Evolutionary conservation across 2,113 vertebrate genomes (phyloP).

Genomic region (Aspiorhynchus laticeps): DNA sequence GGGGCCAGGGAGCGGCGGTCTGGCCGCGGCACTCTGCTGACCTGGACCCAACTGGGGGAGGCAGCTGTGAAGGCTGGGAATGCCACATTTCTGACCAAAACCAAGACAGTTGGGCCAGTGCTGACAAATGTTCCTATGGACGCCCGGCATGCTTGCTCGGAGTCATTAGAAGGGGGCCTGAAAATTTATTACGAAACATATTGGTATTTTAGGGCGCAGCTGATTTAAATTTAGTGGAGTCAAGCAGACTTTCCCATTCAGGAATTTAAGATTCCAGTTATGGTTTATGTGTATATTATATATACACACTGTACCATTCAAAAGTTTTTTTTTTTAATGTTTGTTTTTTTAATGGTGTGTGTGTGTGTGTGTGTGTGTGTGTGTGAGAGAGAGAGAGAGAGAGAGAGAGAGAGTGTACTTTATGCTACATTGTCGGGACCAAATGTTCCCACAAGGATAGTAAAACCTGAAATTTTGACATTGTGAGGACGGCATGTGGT

Average conservation of each 20-base stretch:
- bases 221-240: slow-evolving; percentile 72
- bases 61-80: slow-evolving; percentile 76
- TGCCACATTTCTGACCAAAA: slow-evolving; percentile 72
- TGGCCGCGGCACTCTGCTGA: slow-evolving; percentile 65
- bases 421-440: too few species aligned
- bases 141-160: slow-evolving; percentile 30
- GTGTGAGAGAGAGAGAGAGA: too few species aligned
- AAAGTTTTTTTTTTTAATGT: too few species aligned
- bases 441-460: too few species aligned
- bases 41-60: slow-evolving; percentile 69
- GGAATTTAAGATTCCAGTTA: slow-evolving; percentile 58
- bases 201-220: slow-evolving; percentile 78
- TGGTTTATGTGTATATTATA: slow-evolving; percentile 1
- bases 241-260: slow-evolving; percentile 57
- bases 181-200: slow-evolving; percentile 79
- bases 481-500: too few species aligned
- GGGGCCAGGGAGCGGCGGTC: slow-evolving; percentile 56
- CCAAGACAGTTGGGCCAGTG: slow-evolving; percentile 70
- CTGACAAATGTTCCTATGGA: slow-evolving; percentile 70
- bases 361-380: too few species aligned
- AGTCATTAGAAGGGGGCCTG: slow-evolving; percentile 72
- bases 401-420: too few species aligned
- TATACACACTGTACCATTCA: too few species aligned
- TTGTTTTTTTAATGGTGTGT: background rate
- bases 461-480: too few species aligned